Conservation (phyloP, 2,113 vertebrate genomes). For the Martes martes region DNA sequence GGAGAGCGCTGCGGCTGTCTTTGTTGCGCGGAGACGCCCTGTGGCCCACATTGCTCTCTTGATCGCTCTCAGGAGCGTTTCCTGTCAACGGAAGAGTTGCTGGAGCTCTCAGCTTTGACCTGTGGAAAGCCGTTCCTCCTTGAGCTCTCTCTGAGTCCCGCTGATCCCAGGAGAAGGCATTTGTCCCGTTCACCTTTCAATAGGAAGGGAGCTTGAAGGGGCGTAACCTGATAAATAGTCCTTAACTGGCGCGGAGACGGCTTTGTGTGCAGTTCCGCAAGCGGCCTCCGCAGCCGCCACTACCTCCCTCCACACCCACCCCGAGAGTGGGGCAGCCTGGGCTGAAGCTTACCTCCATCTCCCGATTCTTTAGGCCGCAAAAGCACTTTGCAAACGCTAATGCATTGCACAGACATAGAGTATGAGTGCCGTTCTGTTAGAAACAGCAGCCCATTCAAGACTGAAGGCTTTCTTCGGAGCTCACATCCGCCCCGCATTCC, state of each 20-base stretch:
- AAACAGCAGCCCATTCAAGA: neutral
- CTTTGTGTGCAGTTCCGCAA: neutral
- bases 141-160: neutral
- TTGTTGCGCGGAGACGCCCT: neutral
- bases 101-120: neutral
- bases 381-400: neutral
- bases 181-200: neutral
- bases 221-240: neutral
- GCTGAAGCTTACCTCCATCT: neutral
- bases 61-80: neutral
- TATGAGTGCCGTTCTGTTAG: neutral
- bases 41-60: neutral
- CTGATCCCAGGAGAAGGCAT: neutral
- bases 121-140: neutral
- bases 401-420: neutral
- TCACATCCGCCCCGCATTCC: neutral
- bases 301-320: neutral
- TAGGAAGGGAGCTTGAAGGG: neutral
- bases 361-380: neutral
- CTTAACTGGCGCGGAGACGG: neutral
- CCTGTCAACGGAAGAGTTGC: neutral
- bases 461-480: neutral
- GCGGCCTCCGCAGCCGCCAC: neutral
- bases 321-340: neutral
- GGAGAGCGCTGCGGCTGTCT: neutral